Base-by-base conservation (phyloP, 2,888 invertebrate genomes). In the Rhogogaster chlorosoma region DNA sequence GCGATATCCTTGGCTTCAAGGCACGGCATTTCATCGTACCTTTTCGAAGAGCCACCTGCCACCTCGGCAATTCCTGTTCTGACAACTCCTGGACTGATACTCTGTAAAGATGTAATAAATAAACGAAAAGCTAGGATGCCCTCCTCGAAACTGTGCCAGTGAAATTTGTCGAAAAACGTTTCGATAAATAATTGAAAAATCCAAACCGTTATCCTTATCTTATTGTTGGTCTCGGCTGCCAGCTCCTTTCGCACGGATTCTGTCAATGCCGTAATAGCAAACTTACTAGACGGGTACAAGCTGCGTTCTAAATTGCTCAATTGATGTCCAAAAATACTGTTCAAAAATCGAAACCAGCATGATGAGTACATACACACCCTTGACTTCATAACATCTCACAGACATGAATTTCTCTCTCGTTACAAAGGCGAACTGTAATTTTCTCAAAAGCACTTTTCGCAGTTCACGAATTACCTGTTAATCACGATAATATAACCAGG, bases 401-500 rank as follows among this genome's bases (percentile, higher is more conserved):
- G n/a, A n/a, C n/a, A n/a, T n/a, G n/a, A n/a, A n/a, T n/a, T n/a
- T n/a, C n/a, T n/a, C n/a, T n/a, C n/a, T n/a, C n/a, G n/a, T n/a
- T n/a, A n/a, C n/a, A n/a, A n/a, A n/a, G n/a, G 7, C 9, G 7
- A 9, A 38, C 15, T 29, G 38, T 18, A 6, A 38, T 42, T 5
- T 7, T 73, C 45, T 10, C 9, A 15, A 18, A 67, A 67, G n/a
- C n/a, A n/a, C n/a, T n/a, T n/a, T n/a, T n/a, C n/a, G n/a, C n/a
- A n/a, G n/a, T n/a, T n/a, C n/a, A n/a, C 10, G 5, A 61, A 36
- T 70, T 15, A 70, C 70, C 70, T 70, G 70, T 70, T 70, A 2
- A 29, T 96, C 91, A 95, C 95, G 84, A 96, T 94, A 82, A 95
- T 95, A 87, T 96, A 95, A 0, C 95, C 96, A 64, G 94, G 94